Base-by-base conservation (phyloP, 2,888 invertebrate genomes). In the Pheosia tremula region DNA sequence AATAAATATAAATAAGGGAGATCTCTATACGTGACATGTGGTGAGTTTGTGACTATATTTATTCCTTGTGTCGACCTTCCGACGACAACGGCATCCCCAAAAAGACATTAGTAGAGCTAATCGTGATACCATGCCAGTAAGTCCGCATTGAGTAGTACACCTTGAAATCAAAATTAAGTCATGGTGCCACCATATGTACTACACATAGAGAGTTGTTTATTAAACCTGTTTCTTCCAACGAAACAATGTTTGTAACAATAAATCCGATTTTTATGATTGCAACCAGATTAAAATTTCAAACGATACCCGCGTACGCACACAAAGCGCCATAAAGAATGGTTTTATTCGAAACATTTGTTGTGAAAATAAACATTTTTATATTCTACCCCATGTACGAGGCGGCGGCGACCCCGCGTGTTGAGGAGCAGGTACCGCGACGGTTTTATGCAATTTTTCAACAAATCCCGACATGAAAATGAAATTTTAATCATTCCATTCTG, bases 201-300 rank as follows among this genome's bases (percentile, higher is more conserved):
- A 3, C 4, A 11, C 45, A 47, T 11, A 47, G n/a, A 47, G 50
- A 8, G 6, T 4, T 7, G 24, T 3, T 50, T 50, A 50, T 8
- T 50, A 49, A 52, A 36, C 38, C 53, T 5, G 7, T 10, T 56
- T 58, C 43, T 58, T 59, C 24, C 57, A 41, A 64, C 67, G 61
- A 64, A 70, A 60, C 60, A 59, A 71, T 70, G 60, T 59, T 59
- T 61, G 60, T 8, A 36, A 5, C 39, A 39, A 38, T 5, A 54
- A 39, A 55, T 55, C 39, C 13, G 38, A 39, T 39, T 55, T 55
- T 39, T 39, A 55, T 55, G 11, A 39, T 39, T 36, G 39, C 55
- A 39, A 6, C 13, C 39, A 55, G 55, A 55, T 55, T 55, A 55
- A 55, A 55, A 39, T 55, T 55, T 55, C 55, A 38, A 55, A 55